Evolutionary conservation across 2,113 vertebrate species (phyloP), one percentile per base, ranked within the genome.

Genomic region (Hypomesus transpacificus): DNA sequence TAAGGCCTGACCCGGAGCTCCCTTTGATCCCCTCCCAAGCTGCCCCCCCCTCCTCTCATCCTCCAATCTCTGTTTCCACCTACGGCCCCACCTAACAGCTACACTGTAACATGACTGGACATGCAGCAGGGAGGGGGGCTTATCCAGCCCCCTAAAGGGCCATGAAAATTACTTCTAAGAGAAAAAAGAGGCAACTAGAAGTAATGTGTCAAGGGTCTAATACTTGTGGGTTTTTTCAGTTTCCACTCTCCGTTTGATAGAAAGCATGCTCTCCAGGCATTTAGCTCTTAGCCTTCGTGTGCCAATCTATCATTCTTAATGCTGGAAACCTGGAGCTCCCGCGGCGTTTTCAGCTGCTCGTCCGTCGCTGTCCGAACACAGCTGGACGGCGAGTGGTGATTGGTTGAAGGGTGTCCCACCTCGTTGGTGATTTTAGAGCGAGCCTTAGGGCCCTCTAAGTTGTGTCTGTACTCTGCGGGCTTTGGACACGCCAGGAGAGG

Each of bases 1-100:
- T 58, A 1, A 54, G 75, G 69, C 77, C 70, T 80, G 70, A 52
- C 66, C 62, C 2, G 18, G 20, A 16, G 5, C 59, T 61, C 69
- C 4, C 70, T 85, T 85, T 87, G 78, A 87, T 87, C 82, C 77
- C 53, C 66, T 11, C 60, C 56, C 70, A 11, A 46, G 9, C 39
- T 8, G 8, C 39, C 26, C 63, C 28, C 18, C 0, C 34, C 5
- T 26, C 59, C 24, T 9, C 39, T 13, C 39, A 46, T 46, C 39
- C 39, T 46, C 9, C 39, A 46, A 46, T 9, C 11, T 61, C 17
- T 63, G 61, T 63, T 34, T 63, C 61, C 6, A 34, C 28, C 61
- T 63, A 34, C 61, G 18, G 61, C 17, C 61, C 6, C 16, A 63
- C 28, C 61, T n/a, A 31, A 18, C 14, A 62, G 75, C 72, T 50